Base-by-base conservation (phyloP, 1,140 invertebrate genomes). In the Zaprionus davidi region DNA sequence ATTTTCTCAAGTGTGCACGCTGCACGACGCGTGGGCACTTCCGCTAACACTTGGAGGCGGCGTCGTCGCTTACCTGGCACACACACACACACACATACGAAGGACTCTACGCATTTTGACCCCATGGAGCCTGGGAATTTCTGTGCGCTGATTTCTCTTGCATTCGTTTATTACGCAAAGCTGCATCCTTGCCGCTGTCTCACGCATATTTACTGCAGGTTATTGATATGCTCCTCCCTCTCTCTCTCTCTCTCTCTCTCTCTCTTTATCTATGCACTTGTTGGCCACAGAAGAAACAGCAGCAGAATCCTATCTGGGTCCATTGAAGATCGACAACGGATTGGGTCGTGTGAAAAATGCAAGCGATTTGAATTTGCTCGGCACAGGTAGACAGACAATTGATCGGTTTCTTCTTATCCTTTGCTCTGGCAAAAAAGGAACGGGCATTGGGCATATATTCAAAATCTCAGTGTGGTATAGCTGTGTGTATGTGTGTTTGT, bases 301-400 rank as follows among this genome's bases (percentile, higher is more conserved):
- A 31, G 9, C 9, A 67, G 64, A 64, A 17, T 34, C 20, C 56
- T 80, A 81, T 51, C 67, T 49, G 82, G 82, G 78, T 12, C 46
- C 71, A 84, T 85, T 85, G 74, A 83, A 49, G 38, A 51, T 6
- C 12, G 22, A 46, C n/a, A 20, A n/a, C 26, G 57, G 41, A 58
- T 67, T 69, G 49, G 76, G 67, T 74, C 75, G 77, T 81, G 84
- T 88, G 85, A 88, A 82, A 87, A 88, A 81, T 72, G 85, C 81
- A 90, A 72, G 70, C 78, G 71, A 88, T 90, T 88, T 88, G 69
- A 90, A 90, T 88, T 90, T 72, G 64, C 56, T 71, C 24, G 69
- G 31, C 58, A 88, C 86, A 88, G 85, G 84, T 81, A 88, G 84
- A 11, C 38, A 24, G 84, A 11, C 38, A 24, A 41, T 49, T 6